Base-by-base conservation (phyloP, 2,797 vertebrate genomes). In the Neopelma chrysocephalum region DNA sequence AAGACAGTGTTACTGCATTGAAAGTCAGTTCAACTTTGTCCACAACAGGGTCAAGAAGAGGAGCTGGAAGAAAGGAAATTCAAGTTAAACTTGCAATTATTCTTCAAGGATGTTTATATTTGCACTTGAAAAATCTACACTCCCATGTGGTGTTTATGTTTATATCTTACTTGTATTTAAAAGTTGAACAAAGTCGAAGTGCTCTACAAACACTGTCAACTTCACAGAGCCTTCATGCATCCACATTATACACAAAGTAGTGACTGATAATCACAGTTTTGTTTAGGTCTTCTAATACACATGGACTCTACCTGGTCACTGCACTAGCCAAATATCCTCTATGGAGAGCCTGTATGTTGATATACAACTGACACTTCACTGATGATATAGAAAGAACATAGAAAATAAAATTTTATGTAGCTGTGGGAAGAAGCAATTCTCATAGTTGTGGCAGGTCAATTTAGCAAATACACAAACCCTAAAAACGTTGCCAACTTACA, bases 1-100 rank as follows among this genome's bases (percentile, higher is more conserved):
- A 99, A 34, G 50, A 97, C 17, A 99, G 84, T 2, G 88, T 94
- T 79, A 98, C 96, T 70, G 98, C 97, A 60, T 96, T 95, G 56
- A 96, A 95, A 56, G 97, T 97, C 34, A 97, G 57, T 82, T 84
- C 85, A 56, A 42, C 42, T 42, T 76, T 87, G 43, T 45, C 14
- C 42, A 97, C 81, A 64, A 10, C 1, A 34, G 94, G 58, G 85
- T 97, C 87, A 70, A 4, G 15, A 17, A 9, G 17, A 91, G 96
- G 94, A 95, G 97, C 94, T 98, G 96, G 96, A 95, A 78, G 56
- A 93, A 87, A 86, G 34, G 18, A 96, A 96, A 91, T 58, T 12
- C 2, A 9, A 53, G 31, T 91, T 83, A 73, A 75, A 78, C 20
- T 78, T 89, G 32, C 11, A 61, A 19, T 76, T 84, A 80, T 54